These are phyloP conservation scores for Nephotettix cincticeps DNA, from an alignment of 1,140 invertebrate species.

Conservation along the genomic window DNA sequence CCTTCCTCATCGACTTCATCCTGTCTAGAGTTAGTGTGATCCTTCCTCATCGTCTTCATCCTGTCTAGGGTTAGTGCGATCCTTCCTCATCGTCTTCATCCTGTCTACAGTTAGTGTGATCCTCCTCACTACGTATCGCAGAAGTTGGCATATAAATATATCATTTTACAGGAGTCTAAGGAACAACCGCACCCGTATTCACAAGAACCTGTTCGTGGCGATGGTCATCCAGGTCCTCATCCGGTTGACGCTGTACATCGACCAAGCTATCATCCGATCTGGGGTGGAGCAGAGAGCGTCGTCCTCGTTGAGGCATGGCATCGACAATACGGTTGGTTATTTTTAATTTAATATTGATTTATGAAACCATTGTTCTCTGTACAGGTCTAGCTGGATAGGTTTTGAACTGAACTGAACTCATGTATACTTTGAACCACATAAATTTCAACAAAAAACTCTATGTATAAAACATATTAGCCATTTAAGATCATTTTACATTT, in stretches of 20 bases:
- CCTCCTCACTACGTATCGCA: too few species aligned
- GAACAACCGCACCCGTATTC: slow-evolving; percentile 85
- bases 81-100: too few species aligned
- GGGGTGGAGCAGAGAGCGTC: background rate
- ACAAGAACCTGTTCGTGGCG: slow-evolving; percentile 84
- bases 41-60: too few species aligned
- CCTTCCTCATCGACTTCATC: too few species aligned
- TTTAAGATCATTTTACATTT: too few species aligned
- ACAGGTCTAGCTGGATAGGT: background rate
- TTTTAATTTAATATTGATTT: background rate
- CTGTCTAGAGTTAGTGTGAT: too few species aligned
- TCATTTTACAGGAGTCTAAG: slow-evolving; percentile 71
- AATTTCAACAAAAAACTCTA: too few species aligned
- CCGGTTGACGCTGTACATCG: slow-evolving; percentile 81
- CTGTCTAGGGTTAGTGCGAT: too few species aligned
- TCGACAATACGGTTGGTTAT: slow-evolving; percentile 72
- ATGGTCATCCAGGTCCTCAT: slow-evolving; percentile 83
- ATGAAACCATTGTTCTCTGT: background rate
- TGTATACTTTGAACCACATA: background rate
- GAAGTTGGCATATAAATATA: too few species aligned
- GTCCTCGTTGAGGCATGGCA: slow-evolving; percentile 51
- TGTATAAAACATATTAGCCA: too few species aligned
- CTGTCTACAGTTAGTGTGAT: too few species aligned
- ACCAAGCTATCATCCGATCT: slow-evolving; percentile 61
- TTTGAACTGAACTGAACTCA: background rate